Percentiles rank a stretch among this genome's conserved stretches.
Evolutionary conservation across 2,888 invertebrate genomes (phyloP).

Genomic region (Eretmocerus hayati): DNA sequence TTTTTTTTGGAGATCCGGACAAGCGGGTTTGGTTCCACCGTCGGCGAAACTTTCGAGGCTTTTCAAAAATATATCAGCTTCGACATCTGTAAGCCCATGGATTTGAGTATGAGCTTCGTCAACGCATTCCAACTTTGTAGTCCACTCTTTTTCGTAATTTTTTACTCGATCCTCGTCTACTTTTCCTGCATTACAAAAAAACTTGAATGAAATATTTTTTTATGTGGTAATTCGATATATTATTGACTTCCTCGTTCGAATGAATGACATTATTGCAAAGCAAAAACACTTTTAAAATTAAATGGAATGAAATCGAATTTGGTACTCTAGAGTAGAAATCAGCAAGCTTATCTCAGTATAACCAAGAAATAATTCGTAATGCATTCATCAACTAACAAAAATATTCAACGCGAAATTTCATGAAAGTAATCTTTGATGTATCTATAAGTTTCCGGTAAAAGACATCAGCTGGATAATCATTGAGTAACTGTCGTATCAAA

Average conservation of each 20-base stretch:
- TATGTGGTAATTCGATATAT: neutral
- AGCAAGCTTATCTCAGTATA: too few species aligned
- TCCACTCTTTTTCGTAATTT: conserved; percentile 30
- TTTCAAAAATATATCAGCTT: conserved; percentile 26
- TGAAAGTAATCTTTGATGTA: neutral
- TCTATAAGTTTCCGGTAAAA: too few species aligned
- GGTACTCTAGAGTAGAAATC: too few species aligned
- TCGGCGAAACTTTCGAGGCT: conserved; percentile 22
- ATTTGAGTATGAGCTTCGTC: conserved; percentile 29
- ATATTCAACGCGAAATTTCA: too few species aligned
- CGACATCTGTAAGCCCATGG: conserved; percentile 26
- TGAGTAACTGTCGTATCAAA: too few species aligned
- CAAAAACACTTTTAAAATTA: too few species aligned
- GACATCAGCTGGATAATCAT: too few species aligned
- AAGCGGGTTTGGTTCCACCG: conserved; percentile 15
- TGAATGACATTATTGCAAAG: too few species aligned
- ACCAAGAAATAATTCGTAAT: too few species aligned
- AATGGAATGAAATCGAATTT: too few species aligned
- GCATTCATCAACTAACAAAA: too few species aligned
- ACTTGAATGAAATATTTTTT: neutral
- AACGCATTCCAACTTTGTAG: conserved; percentile 29
- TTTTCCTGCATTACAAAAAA: neutral
- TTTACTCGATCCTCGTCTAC: conserved; percentile 4
- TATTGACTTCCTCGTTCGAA: neutral
- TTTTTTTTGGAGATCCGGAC: conserved; percentile 19